Percentiles rank a stretch among this genome's conserved stretches.
These are phyloP conservation scores for Drosophila algonquin DNA, from an alignment of 2,888 invertebrate genomes.

Conservation along the genomic window DNA sequence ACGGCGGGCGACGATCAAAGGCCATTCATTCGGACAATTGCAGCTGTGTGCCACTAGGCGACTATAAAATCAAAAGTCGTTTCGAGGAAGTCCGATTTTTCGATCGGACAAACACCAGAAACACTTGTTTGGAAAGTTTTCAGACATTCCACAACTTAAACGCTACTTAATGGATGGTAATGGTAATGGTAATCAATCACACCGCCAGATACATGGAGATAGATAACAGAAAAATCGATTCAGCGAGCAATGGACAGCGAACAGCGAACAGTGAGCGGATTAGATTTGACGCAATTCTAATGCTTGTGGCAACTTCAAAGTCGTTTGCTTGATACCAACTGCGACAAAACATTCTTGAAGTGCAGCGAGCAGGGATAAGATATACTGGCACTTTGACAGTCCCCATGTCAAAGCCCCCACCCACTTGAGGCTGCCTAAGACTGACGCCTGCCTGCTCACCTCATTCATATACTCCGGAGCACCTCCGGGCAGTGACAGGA, in stretches of 20 bases:
- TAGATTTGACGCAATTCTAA: slow-evolving; percentile 65
- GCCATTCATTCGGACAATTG: not conserved
- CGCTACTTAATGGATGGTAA: slow-evolving; percentile 42
- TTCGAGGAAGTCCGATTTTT: slow-evolving; percentile 52
- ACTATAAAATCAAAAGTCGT: slow-evolving; percentile 3
- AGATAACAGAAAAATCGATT: slow-evolving; percentile 48
- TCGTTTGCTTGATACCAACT: slow-evolving; percentile 45
- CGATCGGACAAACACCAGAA: slow-evolving; percentile 9
- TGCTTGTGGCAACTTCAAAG: slow-evolving; percentile 50
- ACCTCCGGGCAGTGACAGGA: slow-evolving; percentile 85
- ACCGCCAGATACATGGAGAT: slow-evolving; percentile 15
- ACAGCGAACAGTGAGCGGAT: not conserved
- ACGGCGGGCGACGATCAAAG: slow-evolving; percentile 18
- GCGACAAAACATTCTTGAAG: slow-evolving; percentile 56
- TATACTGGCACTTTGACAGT: slow-evolving; percentile 41
- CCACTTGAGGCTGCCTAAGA: too few relatives aligned
- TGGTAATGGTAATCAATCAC: slow-evolving; percentile 75
- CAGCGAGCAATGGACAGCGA: slow-evolving; percentile 18
- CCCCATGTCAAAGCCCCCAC: slow-evolving; percentile 10
- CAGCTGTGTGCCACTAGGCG: not conserved
- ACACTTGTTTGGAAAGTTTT: slow-evolving; percentile 71
- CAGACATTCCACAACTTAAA: slow-evolving; percentile 32
- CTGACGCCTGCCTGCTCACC: slow-evolving; percentile 82
- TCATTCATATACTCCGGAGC: slow-evolving; percentile 86
- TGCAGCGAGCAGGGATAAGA: slow-evolving; percentile 66